A percentile compares a stretch with the other conserved stretches of the same genome.
These are phyloP conservation scores for Bombylius major DNA, from an alignment of 2,888 invertebrate species.

Conservation along the genomic window DNA sequence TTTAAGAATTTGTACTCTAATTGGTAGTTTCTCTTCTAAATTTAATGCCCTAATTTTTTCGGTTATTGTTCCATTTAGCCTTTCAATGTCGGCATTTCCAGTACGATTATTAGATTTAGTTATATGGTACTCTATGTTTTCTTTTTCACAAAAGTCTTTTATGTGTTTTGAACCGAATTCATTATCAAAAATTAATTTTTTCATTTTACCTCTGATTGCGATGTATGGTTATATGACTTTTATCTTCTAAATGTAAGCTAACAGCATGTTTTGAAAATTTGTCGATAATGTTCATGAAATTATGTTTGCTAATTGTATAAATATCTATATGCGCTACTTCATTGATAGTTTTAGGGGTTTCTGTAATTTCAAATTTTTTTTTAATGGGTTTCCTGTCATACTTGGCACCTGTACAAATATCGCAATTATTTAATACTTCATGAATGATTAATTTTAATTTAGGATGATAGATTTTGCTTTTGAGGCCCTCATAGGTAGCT, in stretches of 20 bases:
- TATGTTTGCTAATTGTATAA: background rate
- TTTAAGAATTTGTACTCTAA: background rate
- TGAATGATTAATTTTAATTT: too few species aligned
- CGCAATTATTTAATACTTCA: too few species aligned
- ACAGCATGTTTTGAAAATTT: constrained; percentile 1
- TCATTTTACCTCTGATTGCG: too few species aligned
- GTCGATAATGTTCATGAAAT: constrained; percentile 1
- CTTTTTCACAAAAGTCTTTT: background rate
- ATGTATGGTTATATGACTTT: background rate
- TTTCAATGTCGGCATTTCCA: too few species aligned
- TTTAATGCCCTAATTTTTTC: too few species aligned
- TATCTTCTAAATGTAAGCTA: background rate
- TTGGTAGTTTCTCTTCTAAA: background rate
- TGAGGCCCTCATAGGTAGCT: too few species aligned
- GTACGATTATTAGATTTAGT: background rate
- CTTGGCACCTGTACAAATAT: too few species aligned
- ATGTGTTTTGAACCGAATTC: too few species aligned
- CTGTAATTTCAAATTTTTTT: too few species aligned
- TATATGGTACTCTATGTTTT: background rate
- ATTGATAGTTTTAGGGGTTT: background rate
- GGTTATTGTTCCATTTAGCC: too few species aligned
- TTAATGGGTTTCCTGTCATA: too few species aligned
- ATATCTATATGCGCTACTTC: background rate
- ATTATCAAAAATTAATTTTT: background rate
- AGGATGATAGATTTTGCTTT: too few species aligned